These are phyloP conservation scores for Dryoscopus gambensis DNA, from an alignment of 2,113 vertebrate genomes.

Conservation along the genomic window DNA sequence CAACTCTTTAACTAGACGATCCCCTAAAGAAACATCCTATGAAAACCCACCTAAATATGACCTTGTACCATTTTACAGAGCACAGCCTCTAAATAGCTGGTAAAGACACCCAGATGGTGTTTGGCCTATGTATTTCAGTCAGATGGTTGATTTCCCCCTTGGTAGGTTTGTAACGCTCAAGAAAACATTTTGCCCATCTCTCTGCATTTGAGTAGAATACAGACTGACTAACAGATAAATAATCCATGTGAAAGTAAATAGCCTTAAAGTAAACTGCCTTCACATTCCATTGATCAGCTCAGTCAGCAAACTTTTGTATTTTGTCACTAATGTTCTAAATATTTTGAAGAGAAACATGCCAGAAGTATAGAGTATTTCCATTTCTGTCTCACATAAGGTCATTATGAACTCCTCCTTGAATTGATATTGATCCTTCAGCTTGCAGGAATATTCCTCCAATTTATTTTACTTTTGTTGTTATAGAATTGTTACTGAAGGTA, in stretches of 20 bases:
- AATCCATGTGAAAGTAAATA: conserved; percentile 76
- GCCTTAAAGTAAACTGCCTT: conserved; percentile 79
- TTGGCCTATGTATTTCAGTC: conserved; percentile 71
- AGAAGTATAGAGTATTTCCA: conserved; percentile 67
- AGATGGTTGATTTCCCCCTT: conserved; percentile 78
- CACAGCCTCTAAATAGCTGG: conserved; percentile 70
- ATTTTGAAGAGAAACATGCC: conserved; percentile 73
- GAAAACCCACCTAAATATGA: conserved; percentile 65
- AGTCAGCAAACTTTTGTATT: conserved; percentile 76
- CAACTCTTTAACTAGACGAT: conserved; percentile 41
- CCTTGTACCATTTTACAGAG: conserved; percentile 70
- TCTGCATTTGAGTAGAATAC: conserved; percentile 77
- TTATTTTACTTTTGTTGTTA: conserved; percentile 56
- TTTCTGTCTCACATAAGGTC: conserved; percentile 61
- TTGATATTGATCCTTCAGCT: conserved; percentile 68
- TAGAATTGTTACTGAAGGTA: conserved; percentile 54
- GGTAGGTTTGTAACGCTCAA: conserved; percentile 74
- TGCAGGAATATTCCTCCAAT: conserved; percentile 56
- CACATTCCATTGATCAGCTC: conserved; percentile 81
- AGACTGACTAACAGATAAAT: conserved; percentile 81
- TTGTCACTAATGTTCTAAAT: conserved; percentile 74
- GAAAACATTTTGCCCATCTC: conserved; percentile 77
- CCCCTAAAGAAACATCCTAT: conserved; percentile 66
- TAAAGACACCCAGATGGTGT: conserved; percentile 71
- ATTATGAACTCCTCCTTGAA: conserved; percentile 68